phyloP scores from a whole-genome alignment of 2,797 vertebrate species.

The Lophius americanus region DNA sequence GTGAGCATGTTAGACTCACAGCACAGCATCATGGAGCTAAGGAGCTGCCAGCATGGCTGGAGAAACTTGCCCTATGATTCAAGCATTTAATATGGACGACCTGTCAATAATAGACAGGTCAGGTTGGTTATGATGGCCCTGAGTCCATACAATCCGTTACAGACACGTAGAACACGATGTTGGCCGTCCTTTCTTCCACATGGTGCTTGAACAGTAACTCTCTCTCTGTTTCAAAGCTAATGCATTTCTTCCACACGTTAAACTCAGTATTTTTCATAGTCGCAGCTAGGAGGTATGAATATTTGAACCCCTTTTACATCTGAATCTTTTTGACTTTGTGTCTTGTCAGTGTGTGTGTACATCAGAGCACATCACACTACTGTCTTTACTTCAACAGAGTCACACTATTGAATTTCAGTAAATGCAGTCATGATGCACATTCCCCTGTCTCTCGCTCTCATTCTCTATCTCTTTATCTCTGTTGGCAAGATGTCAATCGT shows the following conservation, averaged over 20 bases:
- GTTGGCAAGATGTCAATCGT: conserved; percentile 19
- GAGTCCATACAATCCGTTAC: background rate
- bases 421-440: background rate
- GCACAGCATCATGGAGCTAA: no score
- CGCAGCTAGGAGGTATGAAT: background rate
- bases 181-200: background rate
- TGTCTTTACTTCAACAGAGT: conserved; percentile 23
- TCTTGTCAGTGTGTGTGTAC: background rate
- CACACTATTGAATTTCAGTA: conserved; percentile 15
- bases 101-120: background rate
- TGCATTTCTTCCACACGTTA: background rate
- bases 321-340: no score
- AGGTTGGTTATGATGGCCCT: background rate
- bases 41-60: background rate
- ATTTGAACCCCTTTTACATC: background rate
- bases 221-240: background rate
- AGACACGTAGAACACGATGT: background rate
- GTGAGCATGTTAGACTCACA: no score
- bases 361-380: conserved; percentile 15
- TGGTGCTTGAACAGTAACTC: background rate
- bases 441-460: background rate
- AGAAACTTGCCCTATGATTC: background rate
- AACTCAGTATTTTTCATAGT: background rate
- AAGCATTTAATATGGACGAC: background rate
- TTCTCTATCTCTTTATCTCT: conserved; percentile 6